A percentile compares a stretch with the other conserved stretches of the same genome.
Conservation (phyloP, 2,797 vertebrate genomes). For the Aphelocoma californica region DNA sequence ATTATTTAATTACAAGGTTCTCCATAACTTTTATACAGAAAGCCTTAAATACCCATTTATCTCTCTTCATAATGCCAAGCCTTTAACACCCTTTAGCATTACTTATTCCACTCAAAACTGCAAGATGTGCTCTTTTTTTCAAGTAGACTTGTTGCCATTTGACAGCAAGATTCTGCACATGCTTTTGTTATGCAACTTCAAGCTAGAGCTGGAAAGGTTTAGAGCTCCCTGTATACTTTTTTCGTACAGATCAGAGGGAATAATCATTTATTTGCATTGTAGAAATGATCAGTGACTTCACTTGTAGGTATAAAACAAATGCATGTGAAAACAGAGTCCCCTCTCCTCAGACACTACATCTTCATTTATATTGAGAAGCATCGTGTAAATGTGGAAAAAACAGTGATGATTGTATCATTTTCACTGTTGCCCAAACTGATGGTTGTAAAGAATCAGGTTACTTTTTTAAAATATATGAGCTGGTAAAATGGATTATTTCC, state of each 20-base stretch:
- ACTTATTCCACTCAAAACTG: neutral
- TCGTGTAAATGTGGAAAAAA: neutral
- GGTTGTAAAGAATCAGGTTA: neutral
- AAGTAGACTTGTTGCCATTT: neutral
- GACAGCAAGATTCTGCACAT: neutral
- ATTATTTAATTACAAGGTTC: neutral
- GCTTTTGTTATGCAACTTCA: neutral
- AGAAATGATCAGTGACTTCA: neutral
- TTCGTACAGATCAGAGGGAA: neutral
- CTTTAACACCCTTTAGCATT: neutral
- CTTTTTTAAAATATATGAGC: neutral
- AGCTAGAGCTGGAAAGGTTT: neutral
- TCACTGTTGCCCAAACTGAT: neutral
- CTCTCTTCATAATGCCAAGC: neutral
- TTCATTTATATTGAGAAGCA: neutral
- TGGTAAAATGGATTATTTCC: conserved; percentile 1
- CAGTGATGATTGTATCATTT: neutral
- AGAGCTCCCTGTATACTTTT: neutral
- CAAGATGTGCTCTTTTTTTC: neutral
- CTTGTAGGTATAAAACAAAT: neutral
- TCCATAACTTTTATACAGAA: neutral
- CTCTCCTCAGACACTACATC: neutral
- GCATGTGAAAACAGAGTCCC: neutral
- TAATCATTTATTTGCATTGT: neutral
- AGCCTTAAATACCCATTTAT: neutral